Base-by-base conservation (phyloP, 2,797 vertebrate species). In the Octomys mimax region DNA sequence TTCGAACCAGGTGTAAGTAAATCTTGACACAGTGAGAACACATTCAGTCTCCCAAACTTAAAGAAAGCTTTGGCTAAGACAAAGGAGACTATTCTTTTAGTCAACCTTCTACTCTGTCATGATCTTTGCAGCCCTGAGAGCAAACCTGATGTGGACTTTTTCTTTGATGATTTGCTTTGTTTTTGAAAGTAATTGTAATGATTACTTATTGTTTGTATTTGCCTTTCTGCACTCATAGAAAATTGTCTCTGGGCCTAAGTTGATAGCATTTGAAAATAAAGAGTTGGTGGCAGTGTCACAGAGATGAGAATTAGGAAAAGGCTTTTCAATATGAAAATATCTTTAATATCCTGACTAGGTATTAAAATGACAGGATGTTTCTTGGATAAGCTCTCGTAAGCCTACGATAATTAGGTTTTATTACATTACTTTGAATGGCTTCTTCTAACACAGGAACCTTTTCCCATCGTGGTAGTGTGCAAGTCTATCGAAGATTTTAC, bases 291-390 rank as follows among this genome's bases (percentile, higher is more conserved):
- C 13, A 33, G 8, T 33, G 16, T 95, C 24, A n/a, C 16, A 78
- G 70, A 78, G n/a, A 62, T 1, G 88, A 81, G 70, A 46, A 80
- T 81, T 78, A 85, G 83, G 24, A 81, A 59, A 73, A 94, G 52
- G 46, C 54, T 78, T 78, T 87, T 75, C 61, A 61, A 5, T 84
- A 81, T 64, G 86, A 68, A 87, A 96, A 73, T 89, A 21, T 68
- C 54, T 96, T 95, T 95, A 96, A 89, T 96, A 96, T 96, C 95
- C 95, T 85, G 79, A 75, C 73, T 12, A 31, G 22, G 62, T 80
- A 59, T 57, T 19, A 68, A 24, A 83, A 85, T 28, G 78, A 21
- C n/a, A 77, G 71, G 79, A 21, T 28, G 54, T 91, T 75, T 86
- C 84, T 33, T 79, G 88, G 82, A 80, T 80, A 86, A 96, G 78